Evolutionary conservation across 2,113 vertebrate genomes (phyloP).

Genomic region (Naja naja): DNA sequence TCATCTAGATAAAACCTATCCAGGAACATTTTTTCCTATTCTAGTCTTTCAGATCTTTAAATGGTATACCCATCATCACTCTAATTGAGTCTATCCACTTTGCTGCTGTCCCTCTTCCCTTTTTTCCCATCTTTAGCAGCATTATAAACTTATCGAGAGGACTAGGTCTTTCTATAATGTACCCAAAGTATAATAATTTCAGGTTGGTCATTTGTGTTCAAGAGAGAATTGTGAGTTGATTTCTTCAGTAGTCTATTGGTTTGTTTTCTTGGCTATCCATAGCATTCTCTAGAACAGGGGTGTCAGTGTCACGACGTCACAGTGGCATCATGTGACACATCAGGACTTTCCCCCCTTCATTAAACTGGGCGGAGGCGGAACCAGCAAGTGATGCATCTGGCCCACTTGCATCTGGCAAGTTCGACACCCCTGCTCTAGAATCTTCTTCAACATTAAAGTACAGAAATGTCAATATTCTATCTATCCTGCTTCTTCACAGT

Average conservation of each 20-base stretch:
- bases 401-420: too few relatives aligned
- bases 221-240: not conserved
- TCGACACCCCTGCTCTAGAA: too few relatives aligned
- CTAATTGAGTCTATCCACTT: not conserved
- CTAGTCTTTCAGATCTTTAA: not conserved
- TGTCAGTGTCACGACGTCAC: too few relatives aligned
- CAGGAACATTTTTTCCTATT: not conserved
- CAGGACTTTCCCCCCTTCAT: too few relatives aligned
- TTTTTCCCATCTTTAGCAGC: not conserved
- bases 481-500: not conserved
- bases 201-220: not conserved
- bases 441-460: not conserved
- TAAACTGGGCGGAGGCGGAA: too few relatives aligned
- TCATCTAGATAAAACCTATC: not conserved
- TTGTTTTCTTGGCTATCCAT: not conserved
- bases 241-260: not conserved
- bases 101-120: not conserved
- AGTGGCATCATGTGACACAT: too few relatives aligned
- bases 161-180: not conserved
- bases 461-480: not conserved
- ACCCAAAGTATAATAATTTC: not conserved
- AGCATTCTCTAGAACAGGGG: not conserved
- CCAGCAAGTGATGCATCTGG: too few relatives aligned
- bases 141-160: not conserved
- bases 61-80: not conserved